Percentiles rank a stretch among this genome's conserved stretches.
Evolutionary conservation across 1,140 invertebrate species (phyloP).

Genomic region (Adoxophyes honmai): DNA sequence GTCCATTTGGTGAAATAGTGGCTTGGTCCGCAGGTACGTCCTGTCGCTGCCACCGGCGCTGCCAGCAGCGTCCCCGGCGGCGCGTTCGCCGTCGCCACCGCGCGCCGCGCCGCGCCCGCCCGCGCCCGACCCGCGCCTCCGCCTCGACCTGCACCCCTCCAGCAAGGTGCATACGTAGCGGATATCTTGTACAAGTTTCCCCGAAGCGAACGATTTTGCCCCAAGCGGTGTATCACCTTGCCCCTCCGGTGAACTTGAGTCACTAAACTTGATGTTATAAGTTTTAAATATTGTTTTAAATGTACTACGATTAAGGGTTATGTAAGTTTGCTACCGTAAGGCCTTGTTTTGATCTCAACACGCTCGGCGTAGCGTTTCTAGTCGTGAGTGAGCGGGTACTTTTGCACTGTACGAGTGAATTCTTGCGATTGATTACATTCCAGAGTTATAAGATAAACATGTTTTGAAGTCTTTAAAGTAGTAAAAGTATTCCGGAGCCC

Average conservation of each 20-base stretch:
- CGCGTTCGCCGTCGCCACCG: constrained; percentile 49
- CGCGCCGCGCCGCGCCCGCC: constrained; percentile 46
- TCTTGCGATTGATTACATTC: not conserved
- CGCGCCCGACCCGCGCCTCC: constrained; percentile 28
- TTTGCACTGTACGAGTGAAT: not conserved
- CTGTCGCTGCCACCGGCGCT: constrained; percentile 63
- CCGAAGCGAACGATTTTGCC: no score
- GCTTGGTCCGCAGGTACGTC: constrained; percentile 67
- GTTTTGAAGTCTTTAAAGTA: no score
- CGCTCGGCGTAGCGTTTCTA: not conserved
- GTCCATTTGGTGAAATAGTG: no score
- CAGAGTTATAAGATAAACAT: no score
- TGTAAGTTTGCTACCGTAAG: not conserved
- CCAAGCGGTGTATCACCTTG: no score
- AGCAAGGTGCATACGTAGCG: constrained; percentile 56
- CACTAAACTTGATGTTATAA: no score
- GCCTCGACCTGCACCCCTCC: not conserved
- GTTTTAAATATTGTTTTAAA: no score
- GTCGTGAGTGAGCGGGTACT: not conserved
- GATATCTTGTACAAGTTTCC: not conserved
- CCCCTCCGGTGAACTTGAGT: no score
- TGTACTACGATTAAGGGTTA: no score
- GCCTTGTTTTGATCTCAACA: not conserved
- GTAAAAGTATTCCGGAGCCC: no score
- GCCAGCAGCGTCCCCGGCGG: constrained; percentile 71